phyloP scores from a whole-genome alignment of 2,888 invertebrate species.

The Coleophora deauratella region DNA sequence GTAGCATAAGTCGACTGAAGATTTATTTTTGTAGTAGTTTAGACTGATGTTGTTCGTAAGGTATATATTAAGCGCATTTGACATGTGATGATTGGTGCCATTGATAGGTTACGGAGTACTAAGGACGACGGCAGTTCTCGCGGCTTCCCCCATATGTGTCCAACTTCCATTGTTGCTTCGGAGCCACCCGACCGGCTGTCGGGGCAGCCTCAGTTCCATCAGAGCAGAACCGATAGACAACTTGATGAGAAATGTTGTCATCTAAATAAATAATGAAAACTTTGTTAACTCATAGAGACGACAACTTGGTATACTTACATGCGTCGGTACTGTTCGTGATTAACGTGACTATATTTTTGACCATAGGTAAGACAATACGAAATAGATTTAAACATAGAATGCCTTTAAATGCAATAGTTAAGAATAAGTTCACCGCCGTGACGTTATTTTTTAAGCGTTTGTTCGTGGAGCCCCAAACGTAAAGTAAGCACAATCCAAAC shows the following conservation, averaged over 20 bases:
- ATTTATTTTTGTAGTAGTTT: slow-evolving; percentile 73
- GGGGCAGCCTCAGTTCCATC: no score
- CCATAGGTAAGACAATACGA: slow-evolving; percentile 73
- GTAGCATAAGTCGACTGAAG: slow-evolving; percentile 70
- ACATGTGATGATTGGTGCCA: slow-evolving; percentile 74
- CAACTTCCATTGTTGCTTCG: slow-evolving; percentile 66
- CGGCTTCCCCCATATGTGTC: slow-evolving; percentile 47
- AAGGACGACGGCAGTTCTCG: slow-evolving; percentile 45
- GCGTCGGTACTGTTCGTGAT: background rate
- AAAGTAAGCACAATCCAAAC: slow-evolving; percentile 60
- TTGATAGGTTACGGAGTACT: slow-evolving; percentile 68
- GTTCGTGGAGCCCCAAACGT: slow-evolving; percentile 43
- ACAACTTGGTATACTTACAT: no score
- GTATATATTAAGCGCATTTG: slow-evolving; percentile 61
- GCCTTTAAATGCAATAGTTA: slow-evolving; percentile 70
- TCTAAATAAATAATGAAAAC: no score
- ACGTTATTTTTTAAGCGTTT: slow-evolving; percentile 45
- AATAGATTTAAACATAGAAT: slow-evolving; percentile 57
- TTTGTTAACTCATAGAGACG: no score
- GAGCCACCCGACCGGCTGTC: slow-evolving; percentile 7
- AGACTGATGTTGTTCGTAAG: slow-evolving; percentile 69
- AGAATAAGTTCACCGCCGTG: slow-evolving; percentile 55
- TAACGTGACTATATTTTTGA: slow-evolving; percentile 41
- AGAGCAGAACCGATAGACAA: no score
- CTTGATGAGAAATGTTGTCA: no score